Base-by-base conservation (phyloP, 2,113 vertebrate species). In the Atrichornis clamosus region DNA sequence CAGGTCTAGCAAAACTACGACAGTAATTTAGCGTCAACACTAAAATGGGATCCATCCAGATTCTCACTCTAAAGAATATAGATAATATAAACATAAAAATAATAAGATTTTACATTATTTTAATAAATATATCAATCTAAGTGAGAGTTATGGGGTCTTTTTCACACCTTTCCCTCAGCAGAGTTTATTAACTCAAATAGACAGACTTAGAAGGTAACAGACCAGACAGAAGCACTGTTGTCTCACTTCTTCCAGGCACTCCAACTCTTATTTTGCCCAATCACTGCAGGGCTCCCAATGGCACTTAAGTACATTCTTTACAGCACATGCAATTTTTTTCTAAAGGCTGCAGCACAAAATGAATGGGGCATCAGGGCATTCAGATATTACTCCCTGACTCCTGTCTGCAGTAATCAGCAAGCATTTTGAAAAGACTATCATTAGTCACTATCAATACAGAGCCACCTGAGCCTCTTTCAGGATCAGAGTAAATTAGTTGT, bases 1-100 rank as follows among this genome's bases (percentile, higher is more conserved):
- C n/a, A n/a, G n/a, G n/a, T n/a, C n/a, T n/a, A n/a, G n/a, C n/a
- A n/a, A n/a, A n/a, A n/a, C n/a, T n/a, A n/a, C n/a, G n/a, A n/a
- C n/a, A n/a, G n/a, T n/a, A n/a, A n/a, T n/a, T n/a, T 93, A 72
- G n/a, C 65, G 64, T 37, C 18, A 87, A 28, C 39, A 58, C 17
- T 55, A 87, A 63, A 59, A 72, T 27, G 9, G 27, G 19, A 62
- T 56, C 7, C 46, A 70, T 27, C 21, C 27, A 42, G 6, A 53
- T 44, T 74, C 22, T 68, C 0, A 0, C 7, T 68, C 20, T n/a
- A 13, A 35, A 30, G 11, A 82, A 16, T n/a, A 10, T 41, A 52
- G 35, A 46, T 35, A 60, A 81, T 16, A 69, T 27, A 82, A 46
- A 60, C 11, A 46, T 19, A 17, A 64, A 42, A 89, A 67, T 4